phyloP scores from a whole-genome alignment of 2,888 invertebrate species.

The Agrilus biguttatus region DNA sequence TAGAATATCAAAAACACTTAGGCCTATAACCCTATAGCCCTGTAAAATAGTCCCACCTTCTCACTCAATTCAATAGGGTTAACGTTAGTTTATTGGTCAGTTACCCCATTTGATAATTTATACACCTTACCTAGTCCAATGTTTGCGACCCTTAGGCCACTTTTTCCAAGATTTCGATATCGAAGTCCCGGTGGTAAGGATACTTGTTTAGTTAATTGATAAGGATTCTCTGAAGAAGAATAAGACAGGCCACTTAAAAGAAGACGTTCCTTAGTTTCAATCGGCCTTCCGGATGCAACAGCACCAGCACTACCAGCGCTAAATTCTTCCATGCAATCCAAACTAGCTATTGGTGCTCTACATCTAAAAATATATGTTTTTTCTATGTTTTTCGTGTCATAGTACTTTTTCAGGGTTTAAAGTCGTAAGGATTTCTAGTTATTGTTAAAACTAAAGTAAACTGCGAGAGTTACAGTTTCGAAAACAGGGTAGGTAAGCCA shows the following conservation, averaged over 20 bases:
- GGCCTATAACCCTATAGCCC: no score
- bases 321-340: slow-evolving; percentile 92
- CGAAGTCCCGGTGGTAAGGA: slow-evolving; percentile 68
- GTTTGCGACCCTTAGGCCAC: slow-evolving; percentile 86
- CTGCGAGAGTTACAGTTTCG: no score
- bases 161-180: slow-evolving; percentile 89
- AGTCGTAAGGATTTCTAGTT: no score
- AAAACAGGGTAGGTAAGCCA: no score
- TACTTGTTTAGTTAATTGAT: slow-evolving; percentile 47
- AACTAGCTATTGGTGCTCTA: slow-evolving; percentile 81
- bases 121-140: slow-evolving; percentile 61
- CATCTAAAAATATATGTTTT: slow-evolving; percentile 42
- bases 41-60: no score
- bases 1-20: no score
- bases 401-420: no score
- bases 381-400: neutral
- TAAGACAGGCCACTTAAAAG: slow-evolving; percentile 30
- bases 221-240: slow-evolving; percentile 22
- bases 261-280: slow-evolving; percentile 41
- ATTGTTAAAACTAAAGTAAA: no score
- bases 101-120: neutral
- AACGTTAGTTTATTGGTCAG: neutral
- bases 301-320: slow-evolving; percentile 44
- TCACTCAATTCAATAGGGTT: no score
- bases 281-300: slow-evolving; percentile 31